A percentile compares a stretch with the other conserved stretches of the same genome.
Evolutionary conservation across 2,113 vertebrate species (phyloP).

Genomic region (Rhynchopsitta pachyrhyncha): DNA sequence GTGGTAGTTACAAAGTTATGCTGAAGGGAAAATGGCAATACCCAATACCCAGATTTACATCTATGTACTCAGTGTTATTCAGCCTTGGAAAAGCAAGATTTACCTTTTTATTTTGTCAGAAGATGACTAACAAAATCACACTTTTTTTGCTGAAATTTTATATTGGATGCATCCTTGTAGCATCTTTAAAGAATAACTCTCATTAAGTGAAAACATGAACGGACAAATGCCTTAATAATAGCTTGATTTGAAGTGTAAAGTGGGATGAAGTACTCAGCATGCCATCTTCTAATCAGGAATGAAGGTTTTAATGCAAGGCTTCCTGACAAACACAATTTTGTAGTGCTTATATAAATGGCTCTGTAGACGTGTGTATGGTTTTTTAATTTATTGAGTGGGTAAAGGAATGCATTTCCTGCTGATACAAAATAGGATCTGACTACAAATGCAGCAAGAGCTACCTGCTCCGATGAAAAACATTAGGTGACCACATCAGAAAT

Average conservation of each 20-base stretch:
- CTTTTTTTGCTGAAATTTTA: neutral
- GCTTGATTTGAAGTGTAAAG: slow-evolving; percentile 43
- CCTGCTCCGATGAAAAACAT: neutral
- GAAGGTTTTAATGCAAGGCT: slow-evolving; percentile 46
- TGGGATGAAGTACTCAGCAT: slow-evolving; percentile 54
- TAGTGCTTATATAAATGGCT: slow-evolving; percentile 47
- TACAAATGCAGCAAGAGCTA: neutral
- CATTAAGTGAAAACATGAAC: neutral
- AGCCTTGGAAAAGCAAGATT: neutral
- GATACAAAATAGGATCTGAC: neutral
- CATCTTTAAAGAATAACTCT: neutral
- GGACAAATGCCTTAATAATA: slow-evolving; percentile 54
- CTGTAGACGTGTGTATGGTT: neutral
- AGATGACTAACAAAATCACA: neutral
- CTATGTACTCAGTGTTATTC: neutral
- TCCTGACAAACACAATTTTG: slow-evolving; percentile 55
- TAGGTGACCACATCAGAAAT: neutral
- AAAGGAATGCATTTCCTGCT: slow-evolving; percentile 22
- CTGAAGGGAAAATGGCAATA: neutral
- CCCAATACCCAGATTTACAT: neutral
- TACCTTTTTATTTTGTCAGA: neutral
- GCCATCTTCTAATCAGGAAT: slow-evolving; percentile 51
- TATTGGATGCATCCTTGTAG: neutral
- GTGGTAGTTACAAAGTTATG: neutral
- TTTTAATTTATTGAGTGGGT: slow-evolving; percentile 25